Evolutionary conservation across 2,888 invertebrate genomes (phyloP).

Genomic region (Rhopalosiphum nymphaeae): DNA sequence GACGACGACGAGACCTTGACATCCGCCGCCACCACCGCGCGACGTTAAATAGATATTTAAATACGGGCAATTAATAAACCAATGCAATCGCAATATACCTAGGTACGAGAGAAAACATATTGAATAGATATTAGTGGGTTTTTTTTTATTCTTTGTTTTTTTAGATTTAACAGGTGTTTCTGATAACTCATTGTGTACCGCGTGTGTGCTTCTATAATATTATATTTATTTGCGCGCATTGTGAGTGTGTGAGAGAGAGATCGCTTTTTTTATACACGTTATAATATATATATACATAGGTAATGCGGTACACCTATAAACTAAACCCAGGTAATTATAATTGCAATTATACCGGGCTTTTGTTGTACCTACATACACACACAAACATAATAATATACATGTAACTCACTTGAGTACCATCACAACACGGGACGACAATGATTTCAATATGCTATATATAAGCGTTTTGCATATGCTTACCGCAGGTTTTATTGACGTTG

Average conservation of each 20-base stretch:
- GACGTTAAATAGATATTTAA: slow-evolving; percentile 35
- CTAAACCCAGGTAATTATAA: slow-evolving; percentile 17
- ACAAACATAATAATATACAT: neutral
- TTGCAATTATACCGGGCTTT: slow-evolving; percentile 45
- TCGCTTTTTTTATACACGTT: neutral
- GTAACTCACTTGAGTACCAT: neutral
- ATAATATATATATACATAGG: neutral
- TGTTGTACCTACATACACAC: neutral
- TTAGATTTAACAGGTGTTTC: slow-evolving; percentile 58
- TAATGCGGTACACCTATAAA: slow-evolving; percentile 13
- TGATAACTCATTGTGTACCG: slow-evolving; percentile 1
- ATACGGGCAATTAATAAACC: slow-evolving; percentile 58
- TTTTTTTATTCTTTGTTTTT: slow-evolving; percentile 5
- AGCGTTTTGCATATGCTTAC: slow-evolving; percentile 28
- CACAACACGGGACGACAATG: neutral
- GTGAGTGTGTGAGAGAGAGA: neutral
- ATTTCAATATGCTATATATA: slow-evolving; percentile 16
- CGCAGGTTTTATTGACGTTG: slow-evolving; percentile 28
- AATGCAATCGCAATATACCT: slow-evolving; percentile 48
- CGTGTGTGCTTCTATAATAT: neutral
- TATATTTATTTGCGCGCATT: neutral
- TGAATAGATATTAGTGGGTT: slow-evolving; percentile 44
- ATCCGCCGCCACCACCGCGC: neutral
- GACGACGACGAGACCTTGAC: slow-evolving; percentile 27
- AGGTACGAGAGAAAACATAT: neutral